These are phyloP conservation scores for Microcebus lehilahytsara DNA, from an alignment of 2,113 vertebrate genomes.

Conservation along the genomic window DNA sequence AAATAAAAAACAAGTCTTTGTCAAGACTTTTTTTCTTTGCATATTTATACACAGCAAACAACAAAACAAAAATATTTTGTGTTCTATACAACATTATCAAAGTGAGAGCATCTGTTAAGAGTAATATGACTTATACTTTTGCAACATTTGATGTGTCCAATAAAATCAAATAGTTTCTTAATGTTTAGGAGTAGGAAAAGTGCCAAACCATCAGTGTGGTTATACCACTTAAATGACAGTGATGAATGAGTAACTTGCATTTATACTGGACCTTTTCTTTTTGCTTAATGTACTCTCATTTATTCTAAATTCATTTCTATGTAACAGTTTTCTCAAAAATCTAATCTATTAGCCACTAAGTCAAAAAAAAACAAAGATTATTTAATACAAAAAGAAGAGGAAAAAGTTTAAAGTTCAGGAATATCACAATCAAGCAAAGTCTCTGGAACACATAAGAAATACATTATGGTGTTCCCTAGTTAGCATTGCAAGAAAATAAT, in stretches of 20 bases:
- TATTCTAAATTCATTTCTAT: neutral
- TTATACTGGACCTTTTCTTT: neutral
- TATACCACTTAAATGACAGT: neutral
- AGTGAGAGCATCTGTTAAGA: neutral
- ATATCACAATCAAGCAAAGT: neutral
- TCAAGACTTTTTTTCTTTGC: neutral
- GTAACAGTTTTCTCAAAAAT: neutral
- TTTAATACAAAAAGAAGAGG: neutral
- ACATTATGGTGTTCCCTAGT: neutral
- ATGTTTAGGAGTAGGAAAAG: neutral
- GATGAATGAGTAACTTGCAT: neutral
- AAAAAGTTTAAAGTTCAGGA: neutral
- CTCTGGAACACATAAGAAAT: neutral
- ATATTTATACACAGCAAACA: neutral
- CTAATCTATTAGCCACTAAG: neutral
- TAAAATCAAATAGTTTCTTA: neutral
- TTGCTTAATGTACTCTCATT: neutral
- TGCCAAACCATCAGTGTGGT: neutral
- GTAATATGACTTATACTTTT: neutral
- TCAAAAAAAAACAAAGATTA: neutral
- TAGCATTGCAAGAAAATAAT: neutral
- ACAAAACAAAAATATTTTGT: neutral
- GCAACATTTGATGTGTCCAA: neutral
- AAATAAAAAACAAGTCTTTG: constrained; percentile 12
- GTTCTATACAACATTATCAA: neutral